A percentile compares a stretch with the other conserved stretches of the same genome.
Conservation (phyloP, 2,888 invertebrate genomes). For the Cosmia pyralina region DNA sequence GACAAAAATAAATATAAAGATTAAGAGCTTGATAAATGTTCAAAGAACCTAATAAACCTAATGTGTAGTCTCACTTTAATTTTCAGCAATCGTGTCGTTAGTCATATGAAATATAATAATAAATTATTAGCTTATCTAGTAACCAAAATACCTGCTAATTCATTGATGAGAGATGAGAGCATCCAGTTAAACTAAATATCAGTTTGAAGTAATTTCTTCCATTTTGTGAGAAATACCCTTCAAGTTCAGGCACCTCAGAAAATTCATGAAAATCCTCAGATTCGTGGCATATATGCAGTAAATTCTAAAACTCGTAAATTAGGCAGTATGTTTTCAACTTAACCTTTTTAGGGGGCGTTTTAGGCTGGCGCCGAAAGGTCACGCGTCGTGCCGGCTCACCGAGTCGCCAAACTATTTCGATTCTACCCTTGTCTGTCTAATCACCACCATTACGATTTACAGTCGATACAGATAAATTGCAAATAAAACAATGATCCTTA, state of each 20-base stretch:
- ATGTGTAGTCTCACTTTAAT: conserved; percentile 10
- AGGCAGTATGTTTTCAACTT: conserved; percentile 45
- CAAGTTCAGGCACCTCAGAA: not conserved
- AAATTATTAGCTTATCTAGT: not conserved
- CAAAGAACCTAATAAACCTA: conserved; percentile 7
- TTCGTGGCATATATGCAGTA: not conserved
- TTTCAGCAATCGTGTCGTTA: not conserved
- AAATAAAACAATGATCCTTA: conserved; percentile 32
- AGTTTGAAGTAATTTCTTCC: not conserved
- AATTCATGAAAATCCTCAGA: not conserved
- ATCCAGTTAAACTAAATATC: not conserved
- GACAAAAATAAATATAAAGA: not conserved
- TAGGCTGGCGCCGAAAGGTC: conserved; percentile 69
- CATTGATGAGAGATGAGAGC: not conserved
- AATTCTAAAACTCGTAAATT: not conserved
- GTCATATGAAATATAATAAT: not conserved
- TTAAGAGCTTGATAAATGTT: conserved; percentile 16
- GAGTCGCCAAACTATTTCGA: conserved; percentile 61
- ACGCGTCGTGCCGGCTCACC: conserved; percentile 53
- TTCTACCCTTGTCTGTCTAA: conserved; percentile 69
- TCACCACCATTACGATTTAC: conserved; percentile 56
- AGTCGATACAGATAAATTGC: conserved; percentile 36
- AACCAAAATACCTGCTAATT: too few species aligned
- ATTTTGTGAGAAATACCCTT: not conserved
- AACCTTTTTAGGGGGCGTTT: conserved; percentile 60